Evolutionary conservation across 2,797 vertebrate genomes (phyloP).

Genomic region (Chelon auratus): DNA sequence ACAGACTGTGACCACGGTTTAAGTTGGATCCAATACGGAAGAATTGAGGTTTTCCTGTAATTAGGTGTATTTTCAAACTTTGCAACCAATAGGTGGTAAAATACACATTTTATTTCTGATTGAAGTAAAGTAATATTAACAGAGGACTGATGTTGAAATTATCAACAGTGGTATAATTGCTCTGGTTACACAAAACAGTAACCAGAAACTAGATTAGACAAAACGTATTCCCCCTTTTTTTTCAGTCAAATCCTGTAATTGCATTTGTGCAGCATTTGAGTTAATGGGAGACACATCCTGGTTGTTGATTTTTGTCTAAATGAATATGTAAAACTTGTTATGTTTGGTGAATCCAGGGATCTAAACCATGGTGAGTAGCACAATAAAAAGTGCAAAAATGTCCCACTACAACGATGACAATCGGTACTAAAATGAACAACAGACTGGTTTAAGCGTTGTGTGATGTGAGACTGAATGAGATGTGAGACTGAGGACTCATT

Average conservation of each 20-base stretch:
- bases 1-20: neutral
- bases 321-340: too few species aligned
- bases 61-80: too few species aligned
- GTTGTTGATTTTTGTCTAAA: too few species aligned
- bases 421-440: neutral
- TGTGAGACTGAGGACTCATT: neutral
- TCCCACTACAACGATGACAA: neutral
- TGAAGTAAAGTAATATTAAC: neutral
- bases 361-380: neutral
- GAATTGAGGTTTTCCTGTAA: neutral
- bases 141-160: too few species aligned
- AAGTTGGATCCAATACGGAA: conserved; percentile 1
- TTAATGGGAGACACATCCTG: too few species aligned
- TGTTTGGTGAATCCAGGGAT: neutral
- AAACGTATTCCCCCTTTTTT: too few species aligned
- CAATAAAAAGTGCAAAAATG: neutral
- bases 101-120: neutral
- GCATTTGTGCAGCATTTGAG: too few species aligned
- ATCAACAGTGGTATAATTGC: too few species aligned
- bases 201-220: too few species aligned
- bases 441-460: neutral
- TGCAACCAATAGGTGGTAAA: neutral
- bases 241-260: too few species aligned
- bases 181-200: neutral
- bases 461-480: neutral